Percentiles rank a stretch among this genome's conserved stretches.
phyloP scores from a whole-genome alignment of 2,888 invertebrate species.

The Eupithecia insigniata region DNA sequence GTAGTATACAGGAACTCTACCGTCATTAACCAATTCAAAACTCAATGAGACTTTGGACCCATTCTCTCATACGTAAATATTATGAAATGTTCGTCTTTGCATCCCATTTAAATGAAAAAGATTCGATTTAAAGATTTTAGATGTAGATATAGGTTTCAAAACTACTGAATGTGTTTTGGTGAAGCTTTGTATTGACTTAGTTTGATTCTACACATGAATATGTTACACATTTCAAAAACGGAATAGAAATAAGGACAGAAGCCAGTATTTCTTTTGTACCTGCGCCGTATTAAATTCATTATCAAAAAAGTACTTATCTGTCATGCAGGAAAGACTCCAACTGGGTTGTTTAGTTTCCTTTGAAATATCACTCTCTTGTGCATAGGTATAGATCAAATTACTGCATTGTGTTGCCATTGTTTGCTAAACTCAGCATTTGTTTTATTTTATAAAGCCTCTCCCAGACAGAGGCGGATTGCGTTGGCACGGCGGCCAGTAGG shows the following conservation, averaged over 20 bases:
- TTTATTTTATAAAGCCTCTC: not conserved
- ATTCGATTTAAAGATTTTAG: too few species aligned
- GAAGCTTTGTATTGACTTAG: too few species aligned
- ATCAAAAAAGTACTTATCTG: not conserved
- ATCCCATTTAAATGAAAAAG: not conserved
- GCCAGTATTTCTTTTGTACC: too few species aligned
- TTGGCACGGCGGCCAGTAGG: not conserved
- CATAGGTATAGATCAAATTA: not conserved
- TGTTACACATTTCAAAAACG: not conserved
- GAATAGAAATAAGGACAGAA: not conserved
- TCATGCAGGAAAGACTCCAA: not conserved
- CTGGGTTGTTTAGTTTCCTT: not conserved
- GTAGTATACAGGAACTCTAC: constrained; percentile 68
- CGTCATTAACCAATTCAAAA: constrained; percentile 77
- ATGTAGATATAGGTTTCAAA: too few species aligned
- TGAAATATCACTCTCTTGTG: not conserved
- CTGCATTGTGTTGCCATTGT: not conserved
- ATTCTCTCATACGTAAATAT: constrained; percentile 49
- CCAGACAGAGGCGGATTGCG: not conserved
- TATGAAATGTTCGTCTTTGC: constrained; percentile 37
- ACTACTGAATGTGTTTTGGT: not conserved
- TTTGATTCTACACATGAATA: not conserved
- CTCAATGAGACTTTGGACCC: constrained; percentile 65
- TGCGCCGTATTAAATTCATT: not conserved
- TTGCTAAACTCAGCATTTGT: not conserved